Base-by-base conservation (phyloP, 1,140 invertebrate genomes). In the Macrosteles quadrilineatus region DNA sequence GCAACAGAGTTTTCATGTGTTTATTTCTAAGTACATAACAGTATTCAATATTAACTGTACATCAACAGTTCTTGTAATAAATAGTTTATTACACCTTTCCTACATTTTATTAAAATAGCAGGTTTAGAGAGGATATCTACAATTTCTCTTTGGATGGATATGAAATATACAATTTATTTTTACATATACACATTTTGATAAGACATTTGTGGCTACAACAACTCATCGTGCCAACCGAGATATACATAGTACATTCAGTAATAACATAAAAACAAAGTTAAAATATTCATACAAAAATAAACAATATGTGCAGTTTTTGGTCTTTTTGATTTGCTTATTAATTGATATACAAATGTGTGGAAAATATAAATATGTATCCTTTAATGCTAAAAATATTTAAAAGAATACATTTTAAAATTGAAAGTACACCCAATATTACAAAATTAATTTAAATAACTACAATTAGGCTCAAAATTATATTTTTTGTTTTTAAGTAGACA, bases 201-300 rank as follows among this genome's bases (percentile, higher is more conserved):
- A 76, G 73, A 69, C 25, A 68, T 78, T 81, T 73, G 75, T 76
- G 0, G 81, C 78, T 80, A 53, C n/a, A 74, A 25, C 77, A 79
- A 53, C 81, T 78, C 73, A 81, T 81, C 69, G 75, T 75, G 12
- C 75, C 75, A 6, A 75, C 76, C 74, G 77, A 80, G 63, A 80
- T 80, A 78, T 77, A 78, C 57, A 80, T 75, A 43, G 36, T 36
- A 66, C 53, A 21, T 21, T 64, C 68, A 50, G 21, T 32, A 12
- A 64, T 12, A 40, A 66, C 67, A 67, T 47, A 66, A 31, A 67
- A 59, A 64, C 21, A 55, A 45, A 67, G 31, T 50, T 45, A 25
- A 14, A 19, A 50, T 25, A 40, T 6, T 36, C 32, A 36, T 36
- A 36, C 4, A 36, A 36, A 36, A 36, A 36, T 6, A 32, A 66